Evolutionary conservation across 2,888 invertebrate genomes (phyloP).

Genomic region (Steinernema hermaphroditum): DNA sequence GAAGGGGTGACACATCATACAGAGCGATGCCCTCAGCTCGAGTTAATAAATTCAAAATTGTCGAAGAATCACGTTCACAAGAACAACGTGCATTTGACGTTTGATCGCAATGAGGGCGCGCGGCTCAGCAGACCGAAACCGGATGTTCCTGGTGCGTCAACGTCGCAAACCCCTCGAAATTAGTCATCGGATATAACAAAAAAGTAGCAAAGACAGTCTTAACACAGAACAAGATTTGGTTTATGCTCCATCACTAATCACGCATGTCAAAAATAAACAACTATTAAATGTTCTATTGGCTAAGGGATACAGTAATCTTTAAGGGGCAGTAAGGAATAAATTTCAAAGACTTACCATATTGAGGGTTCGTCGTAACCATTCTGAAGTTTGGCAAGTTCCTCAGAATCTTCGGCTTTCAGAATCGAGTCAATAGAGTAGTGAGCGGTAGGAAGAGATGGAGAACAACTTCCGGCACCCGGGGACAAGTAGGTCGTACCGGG

Average conservation of each 20-base stretch:
- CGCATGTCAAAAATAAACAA: too few relatives aligned
- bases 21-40: not conserved
- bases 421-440: constrained; percentile 18
- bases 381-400: constrained; percentile 12
- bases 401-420: not conserved
- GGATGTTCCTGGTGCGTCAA: constrained; percentile 4
- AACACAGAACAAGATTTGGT: too few relatives aligned
- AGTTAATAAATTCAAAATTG: constrained; percentile 1
- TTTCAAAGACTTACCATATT: constrained; percentile 24
- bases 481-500: constrained; percentile 26
- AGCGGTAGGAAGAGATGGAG: not conserved
- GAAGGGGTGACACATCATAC: not conserved
- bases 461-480: constrained; percentile 13
- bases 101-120: not conserved
- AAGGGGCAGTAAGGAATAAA: too few relatives aligned
- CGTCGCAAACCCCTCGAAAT: not conserved
- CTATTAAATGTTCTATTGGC: too few relatives aligned
- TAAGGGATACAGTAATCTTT: too few relatives aligned
- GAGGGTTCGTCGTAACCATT: constrained; percentile 18
- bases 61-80: constrained; percentile 19
- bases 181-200: constrained; percentile 3
- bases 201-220: too few relatives aligned
- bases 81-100: constrained; percentile 22
- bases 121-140: not conserved
- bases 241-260: too few relatives aligned